Conservation (phyloP, 2,888 invertebrate genomes). For the Pristionchus japonicus region DNA sequence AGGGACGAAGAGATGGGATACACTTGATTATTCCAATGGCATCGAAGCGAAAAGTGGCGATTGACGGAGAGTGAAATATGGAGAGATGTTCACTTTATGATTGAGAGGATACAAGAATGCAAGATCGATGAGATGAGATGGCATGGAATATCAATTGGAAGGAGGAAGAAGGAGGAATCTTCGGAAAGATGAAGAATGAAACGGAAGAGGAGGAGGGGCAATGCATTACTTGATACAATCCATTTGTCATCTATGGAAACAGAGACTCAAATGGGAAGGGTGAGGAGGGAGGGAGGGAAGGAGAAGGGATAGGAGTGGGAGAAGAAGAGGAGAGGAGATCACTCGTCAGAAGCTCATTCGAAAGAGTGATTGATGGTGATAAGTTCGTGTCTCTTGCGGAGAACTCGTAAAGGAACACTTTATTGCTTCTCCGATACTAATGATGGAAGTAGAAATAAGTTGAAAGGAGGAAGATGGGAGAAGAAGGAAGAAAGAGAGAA, state of each 20-base stretch:
- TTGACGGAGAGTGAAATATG: slow-evolving; percentile 6
- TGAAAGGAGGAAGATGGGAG: background rate
- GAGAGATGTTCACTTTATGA: slow-evolving; percentile 27
- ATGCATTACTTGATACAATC: slow-evolving; percentile 44
- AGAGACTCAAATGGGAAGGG: background rate
- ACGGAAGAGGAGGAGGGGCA: background rate
- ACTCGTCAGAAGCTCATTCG: background rate
- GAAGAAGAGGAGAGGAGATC: background rate
- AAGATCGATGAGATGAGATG: background rate
- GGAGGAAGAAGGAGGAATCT: background rate
- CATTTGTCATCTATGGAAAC: slow-evolving; percentile 34
- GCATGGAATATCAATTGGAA: background rate
- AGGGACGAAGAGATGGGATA: slow-evolving; percentile 19
- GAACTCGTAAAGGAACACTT: background rate
- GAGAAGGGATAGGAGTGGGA: background rate
- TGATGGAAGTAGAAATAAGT: background rate
- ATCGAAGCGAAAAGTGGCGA: slow-evolving; percentile 33
- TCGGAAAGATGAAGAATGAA: background rate
- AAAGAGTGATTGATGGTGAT: slow-evolving; percentile 5
- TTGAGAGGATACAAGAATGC: background rate
- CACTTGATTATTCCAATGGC: slow-evolving; percentile 22
- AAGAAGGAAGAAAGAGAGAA: background rate
- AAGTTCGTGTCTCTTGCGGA: background rate
- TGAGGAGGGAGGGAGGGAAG: background rate
- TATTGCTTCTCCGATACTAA: background rate